Percentiles rank a stretch among this genome's conserved stretches.
These are phyloP conservation scores for Podarcis muralis DNA, from an alignment of 2,113 vertebrate genomes.

Conservation along the genomic window DNA sequence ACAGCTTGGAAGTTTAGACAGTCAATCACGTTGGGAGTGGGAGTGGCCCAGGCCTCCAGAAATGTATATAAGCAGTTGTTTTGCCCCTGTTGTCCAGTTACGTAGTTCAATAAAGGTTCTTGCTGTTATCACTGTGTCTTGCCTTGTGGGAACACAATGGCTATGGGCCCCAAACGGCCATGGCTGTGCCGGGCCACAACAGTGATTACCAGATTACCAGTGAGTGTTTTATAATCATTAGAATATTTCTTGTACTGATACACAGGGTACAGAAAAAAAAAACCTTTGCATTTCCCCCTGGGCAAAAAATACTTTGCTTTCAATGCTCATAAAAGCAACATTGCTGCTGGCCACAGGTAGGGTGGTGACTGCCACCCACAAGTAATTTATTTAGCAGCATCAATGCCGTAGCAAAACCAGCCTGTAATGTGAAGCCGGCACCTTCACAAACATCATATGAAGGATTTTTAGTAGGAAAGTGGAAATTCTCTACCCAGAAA, in stretches of 20 bases:
- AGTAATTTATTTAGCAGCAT: neutral
- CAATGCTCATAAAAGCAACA: neutral
- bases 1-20: no score
- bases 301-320: neutral
- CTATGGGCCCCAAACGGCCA: no score
- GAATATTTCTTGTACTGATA: neutral
- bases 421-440: neutral
- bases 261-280: neutral
- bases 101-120: no score
- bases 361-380: neutral
- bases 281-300: neutral
- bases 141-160: no score
- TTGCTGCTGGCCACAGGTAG: neutral
- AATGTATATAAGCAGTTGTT: no score
- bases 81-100: no score
- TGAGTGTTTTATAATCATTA: neutral
- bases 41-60: no score
- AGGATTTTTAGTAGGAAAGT: neutral
- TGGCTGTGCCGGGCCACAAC: no score
- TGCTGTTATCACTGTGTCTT: no score
- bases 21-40: no score
- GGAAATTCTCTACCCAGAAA: neutral
- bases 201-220: no score
- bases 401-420: neutral
- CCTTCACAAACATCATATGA: neutral